Percentiles rank a stretch among this genome's conserved stretches.
phyloP scores from a whole-genome alignment of 2,888 invertebrate genomes.

The Hoplodrina blanda region DNA sequence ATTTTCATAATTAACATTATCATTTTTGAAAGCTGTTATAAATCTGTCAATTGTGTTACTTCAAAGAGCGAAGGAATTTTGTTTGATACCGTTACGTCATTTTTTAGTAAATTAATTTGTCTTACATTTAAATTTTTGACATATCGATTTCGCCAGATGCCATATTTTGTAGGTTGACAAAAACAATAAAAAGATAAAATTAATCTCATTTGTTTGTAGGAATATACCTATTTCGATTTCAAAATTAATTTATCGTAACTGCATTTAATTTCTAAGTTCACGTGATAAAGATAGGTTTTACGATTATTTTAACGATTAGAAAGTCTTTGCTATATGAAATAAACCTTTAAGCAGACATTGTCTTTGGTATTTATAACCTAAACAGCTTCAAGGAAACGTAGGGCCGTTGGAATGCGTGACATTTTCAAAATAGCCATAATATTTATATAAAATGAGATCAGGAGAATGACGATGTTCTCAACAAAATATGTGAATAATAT shows the following conservation, averaged over 20 bases:
- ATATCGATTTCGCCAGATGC: background rate
- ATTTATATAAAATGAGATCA: conserved; percentile 49
- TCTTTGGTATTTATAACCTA: conserved; percentile 43
- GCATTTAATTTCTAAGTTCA: background rate
- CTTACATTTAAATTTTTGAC: background rate
- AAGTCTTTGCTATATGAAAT: conserved; percentile 15
- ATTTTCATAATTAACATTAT: conserved; percentile 27
- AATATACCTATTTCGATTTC: background rate
- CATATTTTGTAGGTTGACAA: background rate
- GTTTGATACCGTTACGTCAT: background rate
- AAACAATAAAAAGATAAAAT: background rate
- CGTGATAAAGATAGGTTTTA: background rate
- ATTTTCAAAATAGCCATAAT: conserved; percentile 52
- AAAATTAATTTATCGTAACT: background rate
- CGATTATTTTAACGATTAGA: conserved; percentile 7
- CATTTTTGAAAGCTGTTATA: conserved; percentile 22
- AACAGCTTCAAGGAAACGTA: conserved; percentile 31
- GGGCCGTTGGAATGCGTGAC: conserved; percentile 52
- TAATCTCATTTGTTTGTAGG: too few relatives aligned
- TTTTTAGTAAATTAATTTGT: background rate
- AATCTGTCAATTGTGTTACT: conserved; percentile 28
- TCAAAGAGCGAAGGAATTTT: conserved; percentile 34
- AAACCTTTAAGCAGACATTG: conserved; percentile 13
- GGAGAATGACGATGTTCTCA: conserved; percentile 16
- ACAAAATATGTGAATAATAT: conserved; percentile 15